Evolutionary conservation across 2,888 invertebrate species (phyloP), one percentile per base, ranked within the genome.

Genomic region (Euzetes globulus): DNA sequence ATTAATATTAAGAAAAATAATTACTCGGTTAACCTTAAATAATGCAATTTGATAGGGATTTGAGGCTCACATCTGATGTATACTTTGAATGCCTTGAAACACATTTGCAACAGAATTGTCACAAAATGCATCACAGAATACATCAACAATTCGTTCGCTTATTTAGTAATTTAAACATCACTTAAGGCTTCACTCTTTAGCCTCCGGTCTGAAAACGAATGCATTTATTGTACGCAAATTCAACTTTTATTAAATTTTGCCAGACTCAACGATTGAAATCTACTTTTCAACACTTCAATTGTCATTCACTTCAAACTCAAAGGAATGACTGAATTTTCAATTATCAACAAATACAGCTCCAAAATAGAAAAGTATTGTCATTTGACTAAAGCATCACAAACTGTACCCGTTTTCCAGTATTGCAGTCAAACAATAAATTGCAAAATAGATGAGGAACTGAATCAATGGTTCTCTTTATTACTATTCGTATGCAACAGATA

Each of bases 201-300:
- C 41, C 45, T 15, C 5, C 3, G 68, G 68, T 37, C 19, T 11
- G 1, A 41, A n/a, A n/a, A 1, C 22, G 17, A 68, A 68, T 68
- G 37, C 68, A 68, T 68, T 68, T 37, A 68, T 68, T 68, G 41
- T 68, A 68, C 37, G 41, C 22, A 19, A 68, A 68, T 68, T 37
- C 19, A 68, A 68, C 41, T 68, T 68, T 68, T 68, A 68, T 68
- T 68, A 68, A 68, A 68, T 68, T 68, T 63, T 68, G 41, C 6
- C 41, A 22, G 15, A 68, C 41, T 33, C 33, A 27, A 63, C 41
- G 41, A 1, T 17, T 68, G 19, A 33, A 68, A 37, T 41, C 68
- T 68, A 41, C 22, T 68, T 22, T 63, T 37, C 19, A 7, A 68
- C 17, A 68, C 68, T 41, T 68, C 68, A 68, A 68, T 68, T 68